Conservation (phyloP, 1,140 invertebrate genomes). For the Eriosoma lanigerum region DNA sequence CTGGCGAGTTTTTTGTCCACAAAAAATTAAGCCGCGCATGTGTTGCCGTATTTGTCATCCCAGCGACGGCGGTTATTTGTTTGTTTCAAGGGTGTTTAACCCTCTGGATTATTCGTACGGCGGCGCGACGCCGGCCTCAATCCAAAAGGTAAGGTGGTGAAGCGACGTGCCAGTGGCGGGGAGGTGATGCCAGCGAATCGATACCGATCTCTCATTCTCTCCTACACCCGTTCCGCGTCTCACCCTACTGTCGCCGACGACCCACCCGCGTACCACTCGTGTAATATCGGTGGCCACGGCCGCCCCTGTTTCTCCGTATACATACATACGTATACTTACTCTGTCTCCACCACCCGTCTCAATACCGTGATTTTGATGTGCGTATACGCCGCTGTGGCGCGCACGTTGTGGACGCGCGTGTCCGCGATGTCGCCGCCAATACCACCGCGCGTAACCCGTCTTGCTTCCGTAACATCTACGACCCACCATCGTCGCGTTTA, state of each 20-base stretch:
- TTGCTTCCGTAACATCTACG: background rate
- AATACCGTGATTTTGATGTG: conserved; percentile 43
- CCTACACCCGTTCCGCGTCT: conserved; percentile 32
- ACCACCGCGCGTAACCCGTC: background rate
- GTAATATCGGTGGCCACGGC: conserved; percentile 43
- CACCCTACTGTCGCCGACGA: conserved; percentile 1
- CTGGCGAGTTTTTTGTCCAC: background rate
- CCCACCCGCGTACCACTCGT: conserved; percentile 19
- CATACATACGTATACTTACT: background rate
- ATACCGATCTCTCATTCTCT: conserved; percentile 52
- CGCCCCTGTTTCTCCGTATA: background rate
- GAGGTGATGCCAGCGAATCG: conserved; percentile 48
- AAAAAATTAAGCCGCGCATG: background rate
- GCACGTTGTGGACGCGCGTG: conserved; percentile 43
- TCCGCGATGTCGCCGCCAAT: conserved; percentile 44
- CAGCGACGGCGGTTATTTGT: conserved; percentile 41
- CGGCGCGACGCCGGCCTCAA: conserved; percentile 10
- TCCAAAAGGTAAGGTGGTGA: conserved; percentile 7
- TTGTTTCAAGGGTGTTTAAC: conserved; percentile 51
- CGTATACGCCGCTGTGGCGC: conserved; percentile 32
- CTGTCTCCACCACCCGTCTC: background rate
- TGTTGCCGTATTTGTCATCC: conserved; percentile 28
- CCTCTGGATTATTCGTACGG: conserved; percentile 50
- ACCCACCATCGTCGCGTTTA: background rate
- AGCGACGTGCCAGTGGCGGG: background rate